Conservation (phyloP, 2,888 invertebrate species). For the Chrysotoxum bicinctum region DNA sequence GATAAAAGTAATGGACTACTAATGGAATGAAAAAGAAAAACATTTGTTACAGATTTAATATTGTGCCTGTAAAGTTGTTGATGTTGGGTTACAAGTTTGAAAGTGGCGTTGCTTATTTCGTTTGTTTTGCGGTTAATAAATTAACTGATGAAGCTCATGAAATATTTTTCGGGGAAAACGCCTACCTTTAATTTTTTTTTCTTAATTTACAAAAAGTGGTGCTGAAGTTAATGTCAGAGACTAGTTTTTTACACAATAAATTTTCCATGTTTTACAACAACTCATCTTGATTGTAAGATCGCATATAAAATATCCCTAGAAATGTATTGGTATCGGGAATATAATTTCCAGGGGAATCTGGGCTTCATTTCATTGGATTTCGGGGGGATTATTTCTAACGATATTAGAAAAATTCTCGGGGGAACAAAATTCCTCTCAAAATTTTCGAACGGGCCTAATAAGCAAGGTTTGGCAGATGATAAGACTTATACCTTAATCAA, state of each 20-base stretch:
- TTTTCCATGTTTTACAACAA: no score
- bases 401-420: no score
- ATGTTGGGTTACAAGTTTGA: background rate
- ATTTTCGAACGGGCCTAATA: no score
- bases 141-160: background rate
- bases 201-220: background rate
- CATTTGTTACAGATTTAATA: background rate
- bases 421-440: no score
- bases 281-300: no score
- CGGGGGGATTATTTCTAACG: no score
- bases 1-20: conserved; percentile 57
- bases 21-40: conserved; percentile 31
- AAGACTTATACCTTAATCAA: no score
- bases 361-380: no score
- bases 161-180: background rate
- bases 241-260: background rate
- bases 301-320: no score
- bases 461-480: no score
- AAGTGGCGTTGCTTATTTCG: background rate
- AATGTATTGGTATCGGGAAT: no score
- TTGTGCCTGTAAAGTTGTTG: background rate
- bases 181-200: background rate
- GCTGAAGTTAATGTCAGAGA: background rate
- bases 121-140: background rate
- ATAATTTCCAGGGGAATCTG: no score